Evolutionary conservation across 1,140 invertebrate species (phyloP).

Genomic region (Philopotamus ludificatus): DNA sequence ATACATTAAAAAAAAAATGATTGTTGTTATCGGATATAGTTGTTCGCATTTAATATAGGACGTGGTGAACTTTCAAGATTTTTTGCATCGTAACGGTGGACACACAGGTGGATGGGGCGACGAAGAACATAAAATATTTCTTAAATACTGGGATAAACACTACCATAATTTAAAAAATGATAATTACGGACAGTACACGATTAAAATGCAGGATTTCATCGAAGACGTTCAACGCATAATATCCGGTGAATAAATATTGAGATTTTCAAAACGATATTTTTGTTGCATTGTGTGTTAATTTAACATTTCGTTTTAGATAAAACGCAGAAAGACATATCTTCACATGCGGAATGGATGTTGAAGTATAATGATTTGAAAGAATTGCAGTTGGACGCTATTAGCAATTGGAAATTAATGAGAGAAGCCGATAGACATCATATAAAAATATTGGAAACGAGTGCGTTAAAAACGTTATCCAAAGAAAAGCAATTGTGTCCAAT

Average conservation of each 20-base stretch:
- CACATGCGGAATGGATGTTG: conserved; percentile 27
- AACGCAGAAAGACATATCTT: conserved; percentile 20
- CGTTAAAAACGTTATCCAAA: background rate
- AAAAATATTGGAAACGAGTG: background rate
- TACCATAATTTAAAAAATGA: background rate
- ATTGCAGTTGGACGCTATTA: conserved; percentile 22
- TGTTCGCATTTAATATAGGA: conserved; percentile 31
- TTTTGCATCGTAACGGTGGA: conserved; percentile 27
- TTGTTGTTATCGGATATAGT: background rate
- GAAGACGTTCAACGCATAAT: conserved; percentile 1
- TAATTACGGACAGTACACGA: background rate
- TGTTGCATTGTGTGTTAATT: background rate
- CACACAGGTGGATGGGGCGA: conserved; percentile 36
- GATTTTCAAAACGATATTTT: background rate
- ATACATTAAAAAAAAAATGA: background rate
- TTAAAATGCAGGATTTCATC: background rate
- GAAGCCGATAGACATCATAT: conserved; percentile 22
- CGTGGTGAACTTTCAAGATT: conserved; percentile 28
- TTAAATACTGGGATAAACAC: conserved; percentile 27
- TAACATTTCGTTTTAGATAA: conserved; percentile 26
- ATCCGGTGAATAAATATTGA: conserved; percentile 8
- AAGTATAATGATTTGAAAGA: conserved; percentile 33
- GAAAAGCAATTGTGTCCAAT: background rate
- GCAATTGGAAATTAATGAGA: conserved; percentile 27
- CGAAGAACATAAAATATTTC: conserved; percentile 33